Conservation (phyloP, 1,140 invertebrate genomes). For the Pseudomyrmex pallidus region DNA sequence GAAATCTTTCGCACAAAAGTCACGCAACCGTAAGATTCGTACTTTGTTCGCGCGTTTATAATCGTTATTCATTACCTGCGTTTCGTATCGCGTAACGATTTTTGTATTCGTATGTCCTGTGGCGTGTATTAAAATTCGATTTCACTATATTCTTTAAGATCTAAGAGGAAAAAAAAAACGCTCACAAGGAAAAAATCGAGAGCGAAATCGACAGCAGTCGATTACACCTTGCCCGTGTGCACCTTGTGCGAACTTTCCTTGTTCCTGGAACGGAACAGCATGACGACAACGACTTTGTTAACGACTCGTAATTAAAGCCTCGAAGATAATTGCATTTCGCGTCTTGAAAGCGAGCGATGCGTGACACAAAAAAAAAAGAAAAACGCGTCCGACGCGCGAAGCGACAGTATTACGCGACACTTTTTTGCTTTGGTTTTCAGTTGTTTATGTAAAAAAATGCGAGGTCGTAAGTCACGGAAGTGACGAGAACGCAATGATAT, state of each 20-base stretch:
- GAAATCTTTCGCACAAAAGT: neutral
- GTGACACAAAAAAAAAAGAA: neutral
- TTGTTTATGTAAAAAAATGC: constrained; percentile 50
- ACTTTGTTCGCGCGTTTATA: neutral
- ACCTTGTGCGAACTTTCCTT: constrained; percentile 6
- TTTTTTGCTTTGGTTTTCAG: constrained; percentile 4
- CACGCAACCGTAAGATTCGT: neutral
- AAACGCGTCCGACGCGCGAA: neutral
- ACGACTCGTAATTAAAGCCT: neutral
- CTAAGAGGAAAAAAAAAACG: neutral
- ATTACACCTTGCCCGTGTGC: neutral
- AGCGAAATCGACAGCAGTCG: neutral
- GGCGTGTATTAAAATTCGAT: neutral
- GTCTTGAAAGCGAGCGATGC: neutral
- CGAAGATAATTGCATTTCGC: neutral
- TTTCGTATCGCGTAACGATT: neutral
- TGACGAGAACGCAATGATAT: constrained; percentile 20
- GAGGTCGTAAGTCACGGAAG: constrained; percentile 41
- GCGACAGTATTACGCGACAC: constrained; percentile 5
- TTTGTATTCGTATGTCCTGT: neutral
- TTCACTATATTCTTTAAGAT: neutral
- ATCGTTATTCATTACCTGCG: neutral
- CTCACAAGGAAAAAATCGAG: neutral
- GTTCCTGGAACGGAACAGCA: too few species aligned
- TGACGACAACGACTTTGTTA: neutral